Evolutionary conservation across 2,888 invertebrate species (phyloP).

Genomic region (Pristionchus fissidentatus): DNA sequence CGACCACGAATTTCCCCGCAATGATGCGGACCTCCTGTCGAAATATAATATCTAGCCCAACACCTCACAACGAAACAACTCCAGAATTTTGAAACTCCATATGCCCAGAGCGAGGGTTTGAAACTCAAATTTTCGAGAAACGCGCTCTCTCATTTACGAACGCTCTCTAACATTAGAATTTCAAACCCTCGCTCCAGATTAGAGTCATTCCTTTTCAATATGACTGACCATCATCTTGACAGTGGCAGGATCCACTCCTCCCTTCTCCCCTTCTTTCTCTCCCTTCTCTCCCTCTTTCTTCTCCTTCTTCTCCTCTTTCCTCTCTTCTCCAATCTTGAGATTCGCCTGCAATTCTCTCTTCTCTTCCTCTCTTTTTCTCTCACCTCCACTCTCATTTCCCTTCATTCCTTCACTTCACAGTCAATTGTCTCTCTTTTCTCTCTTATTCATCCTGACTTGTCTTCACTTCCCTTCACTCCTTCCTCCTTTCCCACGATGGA

Average conservation of each 20-base stretch:
- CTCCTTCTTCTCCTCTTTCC: slow-evolving; percentile 12
- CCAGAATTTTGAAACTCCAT: too few relatives aligned
- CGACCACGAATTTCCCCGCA: too few relatives aligned
- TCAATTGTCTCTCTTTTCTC: slow-evolving; percentile 29
- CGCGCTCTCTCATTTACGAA: too few relatives aligned
- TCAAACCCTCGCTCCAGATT: too few relatives aligned
- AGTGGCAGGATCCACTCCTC: neutral
- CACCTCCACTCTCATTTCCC: slow-evolving; percentile 9
- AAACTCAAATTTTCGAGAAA: too few relatives aligned
- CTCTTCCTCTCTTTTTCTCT: neutral
- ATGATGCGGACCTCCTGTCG: too few relatives aligned
- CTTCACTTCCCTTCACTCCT: slow-evolving; percentile 2
- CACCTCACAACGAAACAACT: too few relatives aligned
- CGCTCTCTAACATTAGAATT: too few relatives aligned
- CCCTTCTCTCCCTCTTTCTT: slow-evolving; percentile 20
- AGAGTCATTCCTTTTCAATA: too few relatives aligned
- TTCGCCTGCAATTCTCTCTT: neutral
- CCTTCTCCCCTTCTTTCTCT: neutral
- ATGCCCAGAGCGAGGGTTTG: too few relatives aligned
- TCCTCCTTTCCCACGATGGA: slow-evolving; percentile 13
- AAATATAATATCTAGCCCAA: too few relatives aligned
- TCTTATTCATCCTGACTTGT: slow-evolving; percentile 24
- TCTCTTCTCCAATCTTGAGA: slow-evolving; percentile 19
- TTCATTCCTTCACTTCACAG: neutral
- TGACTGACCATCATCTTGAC: neutral